Base-by-base conservation (phyloP, 2,797 vertebrate species). In the Falco rusticolus region DNA sequence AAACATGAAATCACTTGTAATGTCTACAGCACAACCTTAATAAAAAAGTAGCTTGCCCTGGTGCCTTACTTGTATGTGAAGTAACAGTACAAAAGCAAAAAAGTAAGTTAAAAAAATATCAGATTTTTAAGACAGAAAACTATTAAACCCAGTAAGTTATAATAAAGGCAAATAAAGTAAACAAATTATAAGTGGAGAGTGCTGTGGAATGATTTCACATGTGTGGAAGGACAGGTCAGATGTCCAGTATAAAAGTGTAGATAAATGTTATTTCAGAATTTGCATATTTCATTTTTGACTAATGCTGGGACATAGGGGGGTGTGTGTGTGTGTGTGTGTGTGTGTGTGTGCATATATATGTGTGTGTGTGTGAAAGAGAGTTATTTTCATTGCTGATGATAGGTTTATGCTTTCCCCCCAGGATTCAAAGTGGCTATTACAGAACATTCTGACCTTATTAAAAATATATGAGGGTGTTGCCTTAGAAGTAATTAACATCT, bases 321-420 rank as follows among this genome's bases (percentile, higher is more conserved):
- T 34, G 34, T 34, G 34, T 34, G 34, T 34, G 34, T 34, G 34
- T 34, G 13, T 37, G 10, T 68, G 5, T 37, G 6, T 8, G 3
- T 19, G 2, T 37, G 1, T 51, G 2, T 33, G 1, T 47, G 1
- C 39, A 4, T 10, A 11, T 31, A 31, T 69, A 7, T 29, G 15
- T 41, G 41, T 41, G 6, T 41, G 11, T 68, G 5, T 37, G 8
- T 9, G 3, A 43, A 16, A 17, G 43, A 43, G 43, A 43, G 43
- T 29, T 72, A 34, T n/a, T 89, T 84, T 47, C n/a, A 31, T 37
- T 85, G 19, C 43, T 91, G n/a, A n/a, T 60, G 25, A 9, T 69
- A 51, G 26, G 19, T 77, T 87, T 78, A 53, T 22, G 66, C 57
- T 81, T 71, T 65, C 13, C 8, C 8, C 15, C 14, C 31, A 64